A percentile compares a stretch with the other conserved stretches of the same genome.
Conservation (phyloP, 1,140 invertebrate species). For the Zaprionus camerounensis region DNA sequence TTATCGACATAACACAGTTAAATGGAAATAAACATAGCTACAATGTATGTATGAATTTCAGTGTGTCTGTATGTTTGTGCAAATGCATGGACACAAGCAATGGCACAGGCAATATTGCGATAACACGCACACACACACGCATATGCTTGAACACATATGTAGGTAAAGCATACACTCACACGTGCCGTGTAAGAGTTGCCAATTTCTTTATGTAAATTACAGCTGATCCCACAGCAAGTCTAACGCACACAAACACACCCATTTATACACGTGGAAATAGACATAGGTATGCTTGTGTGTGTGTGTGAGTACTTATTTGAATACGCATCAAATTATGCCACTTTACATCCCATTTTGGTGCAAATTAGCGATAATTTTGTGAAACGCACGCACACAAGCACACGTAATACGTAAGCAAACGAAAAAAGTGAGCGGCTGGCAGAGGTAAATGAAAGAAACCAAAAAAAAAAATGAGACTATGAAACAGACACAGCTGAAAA, state of each 20-base stretch:
- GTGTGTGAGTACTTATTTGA: slow-evolving; percentile 22
- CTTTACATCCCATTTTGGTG: slow-evolving; percentile 59
- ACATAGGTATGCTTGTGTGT: background rate
- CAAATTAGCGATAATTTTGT: slow-evolving; percentile 67
- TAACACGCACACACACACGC: slow-evolving; percentile 39
- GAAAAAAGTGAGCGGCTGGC: slow-evolving; percentile 75
- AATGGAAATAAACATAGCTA: slow-evolving; percentile 43
- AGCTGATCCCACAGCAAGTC: slow-evolving; percentile 55
- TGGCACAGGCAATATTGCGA: slow-evolving; percentile 28
- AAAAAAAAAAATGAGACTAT: slow-evolving; percentile 53
- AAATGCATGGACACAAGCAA: slow-evolving; percentile 8
- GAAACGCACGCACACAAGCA: slow-evolving; percentile 63
- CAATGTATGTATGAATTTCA: slow-evolving; percentile 2
- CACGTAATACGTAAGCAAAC: slow-evolving; percentile 78
- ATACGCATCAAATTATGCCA: slow-evolving; percentile 62
- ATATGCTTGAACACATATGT: slow-evolving; percentile 19
- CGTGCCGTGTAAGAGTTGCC: slow-evolving; percentile 50
- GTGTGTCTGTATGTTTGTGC: background rate
- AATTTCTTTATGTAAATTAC: slow-evolving; percentile 66
- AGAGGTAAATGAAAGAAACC: slow-evolving; percentile 45
- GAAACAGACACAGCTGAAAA: slow-evolving; percentile 70
- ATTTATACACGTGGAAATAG: slow-evolving; percentile 7
- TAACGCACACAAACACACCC: background rate
- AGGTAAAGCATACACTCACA: slow-evolving; percentile 39
- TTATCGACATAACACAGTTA: slow-evolving; percentile 34